Evolutionary conservation across 2,888 invertebrate genomes (phyloP).

Genomic region (Silvanus unidentatus): DNA sequence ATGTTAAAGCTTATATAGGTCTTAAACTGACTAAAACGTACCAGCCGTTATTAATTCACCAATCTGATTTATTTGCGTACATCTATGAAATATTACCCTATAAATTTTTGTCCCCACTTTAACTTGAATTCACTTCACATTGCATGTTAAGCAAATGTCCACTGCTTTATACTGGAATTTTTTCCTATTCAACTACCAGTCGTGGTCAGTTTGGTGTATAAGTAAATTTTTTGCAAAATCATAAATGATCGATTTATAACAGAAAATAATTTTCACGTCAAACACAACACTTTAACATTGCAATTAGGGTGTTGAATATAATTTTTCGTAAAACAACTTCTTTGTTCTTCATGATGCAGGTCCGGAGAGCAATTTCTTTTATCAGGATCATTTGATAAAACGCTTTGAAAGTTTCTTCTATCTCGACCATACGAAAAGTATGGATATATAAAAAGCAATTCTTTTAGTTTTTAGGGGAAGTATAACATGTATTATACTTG

Average conservation of each 20-base stretch:
- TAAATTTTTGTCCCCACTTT: conserved; percentile 28
- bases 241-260: too few species aligned
- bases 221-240: too few species aligned
- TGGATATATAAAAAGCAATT: conserved; percentile 18
- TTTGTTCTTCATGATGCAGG: too few species aligned
- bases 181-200: not conserved
- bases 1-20: conserved; percentile 35
- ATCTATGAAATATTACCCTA: conserved; percentile 35
- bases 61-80: conserved; percentile 33
- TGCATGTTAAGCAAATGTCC: not conserved
- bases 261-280: too few species aligned
- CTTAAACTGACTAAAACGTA: conserved; percentile 32
- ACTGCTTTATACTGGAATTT: not conserved
- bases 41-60: conserved; percentile 32
- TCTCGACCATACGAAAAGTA: conserved; percentile 13
- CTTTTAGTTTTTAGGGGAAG: conserved; percentile 21
- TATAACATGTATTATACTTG: conserved; percentile 6
- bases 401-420: conserved; percentile 14
- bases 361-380: conserved; percentile 1
- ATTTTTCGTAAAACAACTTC: too few species aligned
- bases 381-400: conserved; percentile 1
- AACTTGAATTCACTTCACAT: conserved; percentile 11
- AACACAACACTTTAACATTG: too few species aligned
- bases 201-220: not conserved
- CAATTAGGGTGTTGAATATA: too few species aligned